Conservation (phyloP, 2,888 invertebrate species). For the Athetis lepigone region DNA sequence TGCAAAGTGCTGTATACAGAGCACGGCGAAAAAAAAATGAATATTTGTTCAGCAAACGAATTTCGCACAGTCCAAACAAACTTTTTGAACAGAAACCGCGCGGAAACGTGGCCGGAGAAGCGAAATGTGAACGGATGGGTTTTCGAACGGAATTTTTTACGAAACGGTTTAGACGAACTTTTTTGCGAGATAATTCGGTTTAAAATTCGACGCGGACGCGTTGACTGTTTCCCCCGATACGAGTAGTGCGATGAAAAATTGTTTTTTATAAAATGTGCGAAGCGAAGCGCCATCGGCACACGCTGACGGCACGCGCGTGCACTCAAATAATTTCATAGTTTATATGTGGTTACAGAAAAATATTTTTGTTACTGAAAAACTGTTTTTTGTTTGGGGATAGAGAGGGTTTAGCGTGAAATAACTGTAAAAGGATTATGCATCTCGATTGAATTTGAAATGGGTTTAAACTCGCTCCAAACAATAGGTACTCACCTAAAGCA, state of each 20-base stretch:
- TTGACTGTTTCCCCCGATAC: conserved; percentile 58
- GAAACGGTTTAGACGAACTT: conserved; percentile 63
- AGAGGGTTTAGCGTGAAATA: conserved; percentile 9
- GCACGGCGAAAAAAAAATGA: conserved; percentile 71
- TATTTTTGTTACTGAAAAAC: conserved; percentile 20
- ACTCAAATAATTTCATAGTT: conserved; percentile 47
- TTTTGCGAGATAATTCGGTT: conserved; percentile 68
- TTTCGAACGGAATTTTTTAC: conserved; percentile 70
- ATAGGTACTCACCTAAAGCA: neutral
- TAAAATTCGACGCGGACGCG: conserved; percentile 63
- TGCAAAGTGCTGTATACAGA: conserved; percentile 73
- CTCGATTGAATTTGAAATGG: conserved; percentile 7
- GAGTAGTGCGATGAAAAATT: conserved; percentile 44
- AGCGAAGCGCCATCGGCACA: conserved; percentile 10
- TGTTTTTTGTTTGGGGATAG: conserved; percentile 28
- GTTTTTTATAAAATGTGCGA: conserved; percentile 45
- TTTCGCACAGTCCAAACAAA: conserved; percentile 77
- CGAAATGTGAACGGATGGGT: conserved; percentile 67
- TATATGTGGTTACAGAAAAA: conserved; percentile 31
- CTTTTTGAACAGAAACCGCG: conserved; percentile 76
- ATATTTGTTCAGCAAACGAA: conserved; percentile 79
- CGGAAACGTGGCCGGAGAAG: conserved; percentile 66
- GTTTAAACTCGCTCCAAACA: neutral
- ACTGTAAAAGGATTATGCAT: neutral
- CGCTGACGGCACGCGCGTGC: conserved; percentile 42